phyloP scores from a whole-genome alignment of 2,797 vertebrate species.

The Erethizon dorsatum region DNA sequence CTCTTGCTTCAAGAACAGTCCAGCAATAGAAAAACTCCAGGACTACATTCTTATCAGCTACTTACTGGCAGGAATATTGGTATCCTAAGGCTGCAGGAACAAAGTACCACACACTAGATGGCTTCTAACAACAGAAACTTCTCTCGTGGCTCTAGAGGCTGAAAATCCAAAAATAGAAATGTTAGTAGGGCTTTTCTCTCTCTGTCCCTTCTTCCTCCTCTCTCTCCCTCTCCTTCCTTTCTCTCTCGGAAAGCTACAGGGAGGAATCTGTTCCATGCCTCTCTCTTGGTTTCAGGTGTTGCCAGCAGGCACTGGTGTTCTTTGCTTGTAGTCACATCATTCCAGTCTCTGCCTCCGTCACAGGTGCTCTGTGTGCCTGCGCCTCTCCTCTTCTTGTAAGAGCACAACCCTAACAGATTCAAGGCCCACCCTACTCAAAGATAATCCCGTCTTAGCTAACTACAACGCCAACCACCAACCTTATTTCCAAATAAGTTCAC shows the following conservation, averaged over 20 bases:
- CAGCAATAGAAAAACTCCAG: background rate
- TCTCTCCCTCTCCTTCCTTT: background rate
- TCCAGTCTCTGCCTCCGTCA: background rate
- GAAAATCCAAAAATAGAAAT: background rate
- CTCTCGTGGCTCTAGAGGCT: background rate
- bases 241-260: background rate
- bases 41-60: background rate
- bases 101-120: background rate
- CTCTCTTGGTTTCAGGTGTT: background rate
- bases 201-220: background rate
- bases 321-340: no score
- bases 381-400: background rate
- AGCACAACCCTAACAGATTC: background rate
- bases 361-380: background rate
- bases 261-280: background rate
- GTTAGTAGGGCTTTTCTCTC: accelerated
- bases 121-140: background rate
- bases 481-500: constrained; percentile 6
- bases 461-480: background rate
- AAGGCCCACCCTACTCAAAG: background rate
- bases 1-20: background rate
- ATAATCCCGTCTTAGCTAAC: background rate
- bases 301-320: background rate
- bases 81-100: background rate
- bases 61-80: background rate